phyloP scores from a whole-genome alignment of 2,113 vertebrate genomes.

The Scartelaos histophorus region DNA sequence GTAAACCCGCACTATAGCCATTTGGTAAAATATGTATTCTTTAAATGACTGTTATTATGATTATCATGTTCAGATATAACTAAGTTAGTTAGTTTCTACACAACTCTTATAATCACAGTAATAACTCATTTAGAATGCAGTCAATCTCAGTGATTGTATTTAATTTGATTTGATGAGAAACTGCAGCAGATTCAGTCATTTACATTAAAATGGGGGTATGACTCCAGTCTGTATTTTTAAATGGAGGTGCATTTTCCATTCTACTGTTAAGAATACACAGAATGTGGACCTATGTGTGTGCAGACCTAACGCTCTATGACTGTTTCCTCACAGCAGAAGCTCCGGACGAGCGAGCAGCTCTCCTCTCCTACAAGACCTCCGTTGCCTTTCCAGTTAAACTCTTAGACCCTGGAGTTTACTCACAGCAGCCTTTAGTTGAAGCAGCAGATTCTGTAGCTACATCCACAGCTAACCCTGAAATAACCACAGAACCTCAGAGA shows the following conservation, averaged over 20 bases:
- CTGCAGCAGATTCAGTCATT: too few species aligned
- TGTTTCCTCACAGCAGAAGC: constrained; percentile 65
- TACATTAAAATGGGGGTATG: too few species aligned
- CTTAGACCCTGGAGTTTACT: constrained; percentile 44
- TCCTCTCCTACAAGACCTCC: constrained; percentile 73
- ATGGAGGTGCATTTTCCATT: not conserved
- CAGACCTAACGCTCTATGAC: constrained; percentile 54
- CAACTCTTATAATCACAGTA: too few species aligned
- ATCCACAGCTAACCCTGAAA: constrained; percentile 7
- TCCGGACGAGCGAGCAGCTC: constrained; percentile 62
- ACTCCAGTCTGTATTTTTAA: not conserved
- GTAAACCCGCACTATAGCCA: too few species aligned
- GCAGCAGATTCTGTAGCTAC: constrained; percentile 14
- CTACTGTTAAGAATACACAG: not conserved
- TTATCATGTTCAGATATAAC: too few species aligned
- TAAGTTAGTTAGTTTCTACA: too few species aligned
- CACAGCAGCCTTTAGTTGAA: constrained; percentile 37
- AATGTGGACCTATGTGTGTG: constrained; percentile 7
- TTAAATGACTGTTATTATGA: too few species aligned
- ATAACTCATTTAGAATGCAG: too few species aligned
- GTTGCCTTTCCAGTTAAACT: constrained; percentile 71
- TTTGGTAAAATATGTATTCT: too few species aligned
- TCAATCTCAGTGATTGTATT: too few species aligned
- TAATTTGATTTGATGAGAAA: too few species aligned
- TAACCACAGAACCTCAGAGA: not conserved